Conservation (phyloP, 2,113 vertebrate species). For the Aegypius monachus region DNA sequence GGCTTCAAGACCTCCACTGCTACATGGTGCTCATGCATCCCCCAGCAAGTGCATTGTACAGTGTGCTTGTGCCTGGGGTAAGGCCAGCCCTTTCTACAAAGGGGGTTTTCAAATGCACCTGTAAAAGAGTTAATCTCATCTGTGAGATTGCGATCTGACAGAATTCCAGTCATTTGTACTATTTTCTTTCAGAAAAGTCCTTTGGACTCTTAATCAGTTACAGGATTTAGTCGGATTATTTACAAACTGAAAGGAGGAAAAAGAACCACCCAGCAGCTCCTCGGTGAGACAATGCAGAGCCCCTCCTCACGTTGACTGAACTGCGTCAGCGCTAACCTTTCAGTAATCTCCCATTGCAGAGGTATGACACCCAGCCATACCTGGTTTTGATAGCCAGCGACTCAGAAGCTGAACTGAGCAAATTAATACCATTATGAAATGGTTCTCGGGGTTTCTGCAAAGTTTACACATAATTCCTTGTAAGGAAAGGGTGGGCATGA, state of each 20-base stretch:
- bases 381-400: neutral
- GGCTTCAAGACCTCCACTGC: neutral
- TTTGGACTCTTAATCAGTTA: neutral
- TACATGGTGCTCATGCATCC: accelerated
- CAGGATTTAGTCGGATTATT: neutral
- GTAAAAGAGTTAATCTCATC: neutral
- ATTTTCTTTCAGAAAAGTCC: neutral
- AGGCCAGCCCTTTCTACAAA: neutral
- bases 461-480: neutral
- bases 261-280: neutral
- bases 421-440: neutral
- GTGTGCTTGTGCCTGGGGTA: neutral
- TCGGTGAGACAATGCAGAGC: neutral
- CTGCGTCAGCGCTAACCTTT: neutral
- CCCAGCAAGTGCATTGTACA: neutral
- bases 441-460: neutral
- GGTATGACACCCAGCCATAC: neutral
- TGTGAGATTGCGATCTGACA: neutral
- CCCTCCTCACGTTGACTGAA: neutral
- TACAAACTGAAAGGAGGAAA: neutral
- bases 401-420: neutral
- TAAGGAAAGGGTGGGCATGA: neutral
- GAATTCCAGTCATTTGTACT: neutral
- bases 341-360: neutral
- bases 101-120: neutral